Evolutionary conservation across 2,888 invertebrate species (phyloP).

Genomic region (Drosophila incognita): DNA sequence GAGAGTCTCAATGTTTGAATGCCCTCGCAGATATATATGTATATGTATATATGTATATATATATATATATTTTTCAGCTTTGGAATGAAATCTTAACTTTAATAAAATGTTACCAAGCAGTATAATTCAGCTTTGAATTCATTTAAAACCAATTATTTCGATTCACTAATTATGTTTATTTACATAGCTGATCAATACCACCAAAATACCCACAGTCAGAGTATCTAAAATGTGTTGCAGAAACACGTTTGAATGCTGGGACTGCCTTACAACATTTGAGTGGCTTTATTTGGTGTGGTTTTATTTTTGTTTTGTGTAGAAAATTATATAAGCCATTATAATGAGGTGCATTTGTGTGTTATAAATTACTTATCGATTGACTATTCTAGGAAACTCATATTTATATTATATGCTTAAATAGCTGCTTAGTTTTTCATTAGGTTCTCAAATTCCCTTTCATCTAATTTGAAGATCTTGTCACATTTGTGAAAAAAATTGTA

Average conservation of each 20-base stretch:
- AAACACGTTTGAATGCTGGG: conserved; percentile 6
- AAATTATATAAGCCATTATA: conserved; percentile 24
- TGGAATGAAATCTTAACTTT: background rate
- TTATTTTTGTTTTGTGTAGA: conserved; percentile 16
- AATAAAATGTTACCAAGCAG: background rate
- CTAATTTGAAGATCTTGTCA: background rate
- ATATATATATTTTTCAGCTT: background rate
- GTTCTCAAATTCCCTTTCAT: conserved; percentile 15
- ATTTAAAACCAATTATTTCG: background rate
- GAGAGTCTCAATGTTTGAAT: background rate
- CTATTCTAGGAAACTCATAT: conserved; percentile 6
- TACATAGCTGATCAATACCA: background rate
- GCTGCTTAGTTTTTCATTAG: background rate
- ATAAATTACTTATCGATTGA: conserved; percentile 46
- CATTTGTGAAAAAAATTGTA: background rate
- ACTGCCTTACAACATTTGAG: conserved; percentile 26
- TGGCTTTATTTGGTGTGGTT: conserved; percentile 31
- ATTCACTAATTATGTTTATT: background rate
- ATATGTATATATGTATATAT: background rate
- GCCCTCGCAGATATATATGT: background rate
- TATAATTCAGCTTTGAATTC: background rate
- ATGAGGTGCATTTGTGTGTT: conserved; percentile 35
- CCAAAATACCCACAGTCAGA: background rate
- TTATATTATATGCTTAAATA: background rate
- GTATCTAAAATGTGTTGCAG: background rate